Conservation (phyloP, 2,797 vertebrate genomes). For the Eulemur rubriventer region DNA sequence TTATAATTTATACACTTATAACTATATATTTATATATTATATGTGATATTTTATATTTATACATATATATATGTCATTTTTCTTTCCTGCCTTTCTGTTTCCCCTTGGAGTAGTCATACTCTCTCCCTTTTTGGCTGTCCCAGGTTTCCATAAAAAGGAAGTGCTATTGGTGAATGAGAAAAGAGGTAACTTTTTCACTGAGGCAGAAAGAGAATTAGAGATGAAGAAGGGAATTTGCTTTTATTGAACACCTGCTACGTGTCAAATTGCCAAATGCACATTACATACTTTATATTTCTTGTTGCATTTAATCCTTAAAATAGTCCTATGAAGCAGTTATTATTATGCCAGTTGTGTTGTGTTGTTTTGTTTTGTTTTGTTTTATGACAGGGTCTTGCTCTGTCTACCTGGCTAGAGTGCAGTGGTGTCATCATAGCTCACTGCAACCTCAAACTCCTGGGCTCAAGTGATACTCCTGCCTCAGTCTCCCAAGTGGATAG, state of each 20-base stretch:
- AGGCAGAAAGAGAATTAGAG: neutral
- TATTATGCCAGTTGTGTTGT: neutral
- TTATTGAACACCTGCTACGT: neutral
- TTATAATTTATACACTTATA: neutral
- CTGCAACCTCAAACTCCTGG: neutral
- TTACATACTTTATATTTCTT: neutral
- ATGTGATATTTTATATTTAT: neutral
- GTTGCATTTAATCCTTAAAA: neutral
- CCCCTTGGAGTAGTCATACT: neutral
- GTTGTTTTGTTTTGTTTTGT: neutral
- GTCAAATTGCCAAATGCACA: neutral
- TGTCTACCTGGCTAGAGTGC: neutral
- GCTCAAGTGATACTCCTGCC: too few species aligned
- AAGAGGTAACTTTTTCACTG: neutral
- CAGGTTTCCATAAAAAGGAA: neutral
- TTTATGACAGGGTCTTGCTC: neutral
- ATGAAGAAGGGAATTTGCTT: neutral
- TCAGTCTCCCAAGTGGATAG: neutral
- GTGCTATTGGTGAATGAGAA: neutral
- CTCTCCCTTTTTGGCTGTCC: slow-evolving; percentile 32
- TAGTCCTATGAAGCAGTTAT: neutral
- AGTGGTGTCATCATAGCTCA: neutral
- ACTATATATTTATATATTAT: neutral
- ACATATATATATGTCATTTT: neutral
- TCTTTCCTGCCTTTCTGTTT: slow-evolving; percentile 3